Evolutionary conservation across 2,797 vertebrate species (phyloP).

Genomic region (Eremophila alpestris): DNA sequence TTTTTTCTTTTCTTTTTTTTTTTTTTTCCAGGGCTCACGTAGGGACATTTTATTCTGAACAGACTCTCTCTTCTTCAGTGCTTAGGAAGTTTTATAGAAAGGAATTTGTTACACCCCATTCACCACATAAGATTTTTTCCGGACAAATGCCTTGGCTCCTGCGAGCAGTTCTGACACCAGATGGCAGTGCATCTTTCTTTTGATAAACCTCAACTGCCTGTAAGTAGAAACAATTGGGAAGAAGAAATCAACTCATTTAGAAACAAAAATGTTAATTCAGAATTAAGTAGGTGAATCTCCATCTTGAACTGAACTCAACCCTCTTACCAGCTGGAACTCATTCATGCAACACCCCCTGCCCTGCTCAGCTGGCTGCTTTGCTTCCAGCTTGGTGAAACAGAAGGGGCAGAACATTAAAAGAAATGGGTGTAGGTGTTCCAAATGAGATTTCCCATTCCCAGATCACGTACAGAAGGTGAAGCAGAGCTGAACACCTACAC

Average conservation of each 20-base stretch:
- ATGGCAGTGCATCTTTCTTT: constrained; percentile 36
- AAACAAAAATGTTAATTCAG: background rate
- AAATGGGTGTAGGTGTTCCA: background rate
- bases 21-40: background rate
- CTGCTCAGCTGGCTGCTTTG: background rate
- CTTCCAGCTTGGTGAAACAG: background rate
- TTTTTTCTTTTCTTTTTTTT: rapidly evolving
- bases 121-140: background rate
- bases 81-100: background rate
- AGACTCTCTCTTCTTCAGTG: background rate
- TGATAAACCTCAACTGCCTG: background rate
- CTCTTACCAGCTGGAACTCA: background rate
- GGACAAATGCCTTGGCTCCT: background rate
- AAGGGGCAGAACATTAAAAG: background rate
- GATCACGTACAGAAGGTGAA: background rate
- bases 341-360: background rate
- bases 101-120: background rate
- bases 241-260: background rate
- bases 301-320: background rate
- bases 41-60: background rate
- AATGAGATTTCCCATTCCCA: background rate
- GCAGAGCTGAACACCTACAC: background rate
- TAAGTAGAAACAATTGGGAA: background rate
- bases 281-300: background rate
- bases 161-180: constrained; percentile 10